These are phyloP conservation scores for Steromphala cineraria DNA, from an alignment of 2,888 invertebrate species.

Conservation along the genomic window DNA sequence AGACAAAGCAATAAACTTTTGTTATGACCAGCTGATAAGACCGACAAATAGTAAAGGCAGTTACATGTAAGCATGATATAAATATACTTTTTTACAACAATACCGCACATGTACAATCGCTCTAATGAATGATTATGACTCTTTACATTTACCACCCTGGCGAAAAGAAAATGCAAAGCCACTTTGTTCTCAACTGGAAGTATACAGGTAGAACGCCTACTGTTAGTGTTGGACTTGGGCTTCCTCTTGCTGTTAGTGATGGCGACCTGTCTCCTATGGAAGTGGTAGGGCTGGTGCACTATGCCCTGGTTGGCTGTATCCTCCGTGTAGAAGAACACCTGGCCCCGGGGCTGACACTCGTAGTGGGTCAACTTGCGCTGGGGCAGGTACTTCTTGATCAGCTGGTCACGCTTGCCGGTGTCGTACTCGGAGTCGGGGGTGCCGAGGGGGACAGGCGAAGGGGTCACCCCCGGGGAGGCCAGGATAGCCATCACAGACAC, in stretches of 20 bases:
- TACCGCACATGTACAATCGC: no score
- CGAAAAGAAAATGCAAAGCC: no score
- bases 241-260: background rate
- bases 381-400: conserved; percentile 13
- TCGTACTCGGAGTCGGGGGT: conserved; percentile 17
- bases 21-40: no score
- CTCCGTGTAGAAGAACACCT: conserved; percentile 20
- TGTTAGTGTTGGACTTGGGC: background rate
- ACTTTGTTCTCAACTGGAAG: no score
- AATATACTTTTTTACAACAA: no score
- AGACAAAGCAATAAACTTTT: no score
- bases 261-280: background rate
- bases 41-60: no score
- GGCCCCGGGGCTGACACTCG: background rate
- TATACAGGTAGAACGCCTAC: background rate
- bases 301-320: background rate
- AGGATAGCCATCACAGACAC: background rate
- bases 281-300: conserved; percentile 7
- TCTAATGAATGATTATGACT: no score
- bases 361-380: background rate
- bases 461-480: background rate
- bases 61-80: no score
- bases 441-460: background rate
- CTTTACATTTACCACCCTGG: no score
- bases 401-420: background rate